Conservation (phyloP, 35 echinoderm and acorn worm genomes). For the Apostichopus japonicus region DNA sequence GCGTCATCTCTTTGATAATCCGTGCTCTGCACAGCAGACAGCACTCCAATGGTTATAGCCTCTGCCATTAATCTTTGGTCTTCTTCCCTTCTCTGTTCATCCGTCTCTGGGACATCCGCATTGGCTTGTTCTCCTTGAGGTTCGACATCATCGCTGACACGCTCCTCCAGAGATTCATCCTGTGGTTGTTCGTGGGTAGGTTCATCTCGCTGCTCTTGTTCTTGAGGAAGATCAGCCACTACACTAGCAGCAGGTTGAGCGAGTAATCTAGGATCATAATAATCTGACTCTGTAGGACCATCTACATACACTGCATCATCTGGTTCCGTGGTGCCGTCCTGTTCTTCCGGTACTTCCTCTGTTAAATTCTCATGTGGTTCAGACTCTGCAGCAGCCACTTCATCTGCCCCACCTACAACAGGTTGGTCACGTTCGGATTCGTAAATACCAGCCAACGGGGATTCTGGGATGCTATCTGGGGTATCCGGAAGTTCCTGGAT, state of each 20-base stretch:
- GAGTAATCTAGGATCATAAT: slow-evolving; percentile 86
- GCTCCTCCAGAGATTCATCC: slow-evolving; percentile 31
- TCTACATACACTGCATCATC: slow-evolving; percentile 62
- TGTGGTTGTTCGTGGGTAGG: background rate
- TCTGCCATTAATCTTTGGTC: slow-evolving; percentile 41
- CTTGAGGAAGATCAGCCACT: background rate
- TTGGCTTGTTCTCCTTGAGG: slow-evolving; percentile 3
- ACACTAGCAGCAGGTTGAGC: slow-evolving; percentile 12
- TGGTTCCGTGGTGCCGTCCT: background rate
- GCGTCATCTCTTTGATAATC: background rate
- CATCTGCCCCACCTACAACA: background rate
- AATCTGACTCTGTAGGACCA: slow-evolving; percentile 93
- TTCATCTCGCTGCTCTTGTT: slow-evolving; percentile 46
- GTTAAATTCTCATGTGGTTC: slow-evolving; percentile 16
- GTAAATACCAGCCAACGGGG: background rate
- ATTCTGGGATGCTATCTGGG: slow-evolving; percentile 73
- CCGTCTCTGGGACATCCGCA: slow-evolving; percentile 3
- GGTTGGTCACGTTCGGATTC: background rate
- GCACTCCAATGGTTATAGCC: slow-evolving; percentile 13
- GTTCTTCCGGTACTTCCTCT: slow-evolving; percentile 16
- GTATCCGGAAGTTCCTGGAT: slow-evolving; percentile 95
- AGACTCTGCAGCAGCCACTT: slow-evolving; percentile 3
- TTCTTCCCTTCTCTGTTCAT: background rate
- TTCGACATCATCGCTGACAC: background rate
- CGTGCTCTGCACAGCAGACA: slow-evolving; percentile 6